These are phyloP conservation scores for Megaleporinus macrocephalus DNA, from an alignment of 2,113 vertebrate genomes.

Conservation along the genomic window DNA sequence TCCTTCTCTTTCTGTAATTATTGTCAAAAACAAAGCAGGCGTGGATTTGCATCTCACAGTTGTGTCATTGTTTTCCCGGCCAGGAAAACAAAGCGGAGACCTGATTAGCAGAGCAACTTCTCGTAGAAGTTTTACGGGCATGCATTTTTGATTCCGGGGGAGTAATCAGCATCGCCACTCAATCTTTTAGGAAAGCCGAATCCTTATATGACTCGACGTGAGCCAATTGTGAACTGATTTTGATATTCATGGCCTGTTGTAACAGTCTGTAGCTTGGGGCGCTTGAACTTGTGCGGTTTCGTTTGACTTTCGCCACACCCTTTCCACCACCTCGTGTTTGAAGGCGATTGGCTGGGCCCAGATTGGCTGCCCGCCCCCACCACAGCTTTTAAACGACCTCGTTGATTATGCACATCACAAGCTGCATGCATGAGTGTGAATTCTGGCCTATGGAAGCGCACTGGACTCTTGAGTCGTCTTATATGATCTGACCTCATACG, in stretches of 20 bases:
- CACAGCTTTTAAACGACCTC: conserved; percentile 7
- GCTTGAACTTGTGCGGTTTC: conserved; percentile 38
- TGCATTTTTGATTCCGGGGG: background rate
- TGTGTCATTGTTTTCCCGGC: conserved; percentile 28
- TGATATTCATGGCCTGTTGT: background rate
- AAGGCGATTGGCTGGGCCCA: conserved; percentile 35
- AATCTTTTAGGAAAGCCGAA: background rate
- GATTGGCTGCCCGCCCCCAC: conserved; percentile 21
- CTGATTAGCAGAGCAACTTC: background rate
- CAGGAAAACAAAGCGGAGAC: conserved; percentile 17
- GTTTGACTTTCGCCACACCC: conserved; percentile 38
- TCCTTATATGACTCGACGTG: background rate
- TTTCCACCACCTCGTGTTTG: conserved; percentile 30
- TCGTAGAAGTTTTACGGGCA: background rate
- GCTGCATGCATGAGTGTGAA: conserved; percentile 69
- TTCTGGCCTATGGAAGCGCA: conserved; percentile 64
- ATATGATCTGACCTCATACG: conserved; percentile 80
- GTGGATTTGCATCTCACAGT: conserved; percentile 48
- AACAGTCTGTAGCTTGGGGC: conserved; percentile 1
- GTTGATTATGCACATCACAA: conserved; percentile 20
- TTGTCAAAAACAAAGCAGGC: conserved; percentile 68
- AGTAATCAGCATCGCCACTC: no score
- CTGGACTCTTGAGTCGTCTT: conserved; percentile 65
- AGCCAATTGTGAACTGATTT: background rate
- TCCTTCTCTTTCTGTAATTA: conserved; percentile 72